phyloP scores from a whole-genome alignment of 2,113 vertebrate genomes.

The Tenebrosternarchus preto region DNA sequence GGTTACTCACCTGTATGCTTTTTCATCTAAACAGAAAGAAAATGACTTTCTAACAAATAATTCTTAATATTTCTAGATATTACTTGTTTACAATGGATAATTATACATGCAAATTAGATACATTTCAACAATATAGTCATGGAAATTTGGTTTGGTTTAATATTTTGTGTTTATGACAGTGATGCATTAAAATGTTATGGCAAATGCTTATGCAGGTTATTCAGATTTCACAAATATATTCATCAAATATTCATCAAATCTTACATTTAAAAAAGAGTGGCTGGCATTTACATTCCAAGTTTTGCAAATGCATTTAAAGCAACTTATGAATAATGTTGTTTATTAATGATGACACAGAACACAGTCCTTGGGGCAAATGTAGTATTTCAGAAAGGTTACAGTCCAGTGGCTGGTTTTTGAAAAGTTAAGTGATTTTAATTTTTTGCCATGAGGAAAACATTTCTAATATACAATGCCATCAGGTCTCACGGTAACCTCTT shows the following conservation, averaged over 20 bases:
- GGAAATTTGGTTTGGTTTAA: constrained; percentile 62
- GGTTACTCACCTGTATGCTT: too few species aligned
- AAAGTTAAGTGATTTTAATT: constrained; percentile 25
- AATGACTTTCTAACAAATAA: not conserved
- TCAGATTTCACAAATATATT: constrained; percentile 68
- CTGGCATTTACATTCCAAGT: constrained; percentile 68
- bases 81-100: not conserved
- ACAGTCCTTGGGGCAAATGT: constrained; percentile 61
- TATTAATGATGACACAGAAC: constrained; percentile 61
- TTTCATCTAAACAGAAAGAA: too few species aligned
- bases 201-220: constrained; percentile 66
- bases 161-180: constrained; percentile 63
- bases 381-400: constrained; percentile 16
- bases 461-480: constrained; percentile 72
- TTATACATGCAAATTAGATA: constrained; percentile 51
- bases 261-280: constrained; percentile 47
- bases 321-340: constrained; percentile 58
- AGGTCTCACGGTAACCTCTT: constrained; percentile 34
- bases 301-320: constrained; percentile 63
- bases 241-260: constrained; percentile 52
- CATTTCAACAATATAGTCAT: constrained; percentile 58
- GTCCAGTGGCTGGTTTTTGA: constrained; percentile 14
- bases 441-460: not conserved
- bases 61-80: not conserved
- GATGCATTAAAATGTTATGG: constrained; percentile 70